These are phyloP conservation scores for Monopis laevigella DNA, from an alignment of 2,888 invertebrate species.

Conservation along the genomic window DNA sequence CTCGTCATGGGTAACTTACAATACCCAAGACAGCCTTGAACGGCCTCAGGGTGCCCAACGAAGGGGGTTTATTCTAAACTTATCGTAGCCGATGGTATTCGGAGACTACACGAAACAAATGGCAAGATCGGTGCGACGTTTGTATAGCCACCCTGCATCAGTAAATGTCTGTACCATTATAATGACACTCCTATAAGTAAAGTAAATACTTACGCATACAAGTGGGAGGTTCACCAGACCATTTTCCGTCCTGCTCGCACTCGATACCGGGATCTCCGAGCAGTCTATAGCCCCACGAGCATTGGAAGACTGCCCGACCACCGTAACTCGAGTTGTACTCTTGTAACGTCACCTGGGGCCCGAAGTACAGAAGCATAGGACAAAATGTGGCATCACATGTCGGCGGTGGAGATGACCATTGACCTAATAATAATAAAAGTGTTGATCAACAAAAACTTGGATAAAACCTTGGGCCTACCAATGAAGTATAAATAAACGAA, in stretches of 20 bases:
- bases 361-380: slow-evolving; percentile 72
- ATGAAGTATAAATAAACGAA: not conserved
- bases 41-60: too few species aligned
- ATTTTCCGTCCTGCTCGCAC: slow-evolving; percentile 81
- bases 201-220: slow-evolving; percentile 82
- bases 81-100: too few species aligned
- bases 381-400: slow-evolving; percentile 82
- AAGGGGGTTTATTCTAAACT: too few species aligned
- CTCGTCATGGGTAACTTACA: too few species aligned
- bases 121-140: too few species aligned
- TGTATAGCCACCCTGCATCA: too few species aligned
- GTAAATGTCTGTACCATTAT: too few species aligned
- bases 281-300: slow-evolving; percentile 85
- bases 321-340: slow-evolving; percentile 85
- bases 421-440: slow-evolving; percentile 56
- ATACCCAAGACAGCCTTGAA: too few species aligned
- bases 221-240: slow-evolving; percentile 80
- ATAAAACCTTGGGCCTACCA: too few species aligned
- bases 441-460: not conserved
- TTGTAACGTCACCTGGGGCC: slow-evolving; percentile 77
- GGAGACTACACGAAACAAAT: too few species aligned
- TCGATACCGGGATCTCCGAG: slow-evolving; percentile 80
- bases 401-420: slow-evolving; percentile 81
- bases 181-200: too few species aligned
- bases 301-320: slow-evolving; percentile 82